Evolutionary conservation across 2,113 vertebrate genomes (phyloP).

Genomic region (Oreochromis spilurus): DNA sequence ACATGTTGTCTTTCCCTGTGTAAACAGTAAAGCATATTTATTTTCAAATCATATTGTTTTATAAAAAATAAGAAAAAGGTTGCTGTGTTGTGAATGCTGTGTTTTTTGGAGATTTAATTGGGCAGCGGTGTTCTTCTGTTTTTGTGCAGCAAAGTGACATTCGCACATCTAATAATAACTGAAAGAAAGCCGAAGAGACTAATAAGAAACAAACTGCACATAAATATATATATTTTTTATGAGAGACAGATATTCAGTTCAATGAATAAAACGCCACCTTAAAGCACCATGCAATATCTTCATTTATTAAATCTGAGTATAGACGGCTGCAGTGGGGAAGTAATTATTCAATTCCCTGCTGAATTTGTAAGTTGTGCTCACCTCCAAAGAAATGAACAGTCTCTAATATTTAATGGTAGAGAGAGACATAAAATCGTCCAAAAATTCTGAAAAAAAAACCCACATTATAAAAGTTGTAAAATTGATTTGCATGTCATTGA

Average conservation of each 20-base stretch:
- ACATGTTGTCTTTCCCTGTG: conserved; percentile 71
- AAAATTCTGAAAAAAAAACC: not conserved
- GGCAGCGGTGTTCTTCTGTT: not conserved
- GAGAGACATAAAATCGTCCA: not conserved
- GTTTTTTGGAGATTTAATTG: conserved; percentile 37
- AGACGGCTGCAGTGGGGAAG: not conserved
- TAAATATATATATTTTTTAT: not conserved
- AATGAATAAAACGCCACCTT: conserved; percentile 56
- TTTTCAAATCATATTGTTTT: conserved; percentile 79
- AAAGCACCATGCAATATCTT: conserved; percentile 35
- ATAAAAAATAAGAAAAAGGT: conserved; percentile 75
- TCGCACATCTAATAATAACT: not conserved
- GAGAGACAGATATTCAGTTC: conserved; percentile 16
- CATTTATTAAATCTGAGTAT: not conserved
- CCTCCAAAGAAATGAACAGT: not conserved
- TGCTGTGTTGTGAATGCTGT: conserved; percentile 69
- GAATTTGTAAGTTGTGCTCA: not conserved
- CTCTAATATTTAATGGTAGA: not conserved
- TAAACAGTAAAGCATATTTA: conserved; percentile 80
- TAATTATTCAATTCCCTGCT: not conserved
- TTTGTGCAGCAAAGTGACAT: not conserved
- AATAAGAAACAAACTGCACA: conserved; percentile 11
- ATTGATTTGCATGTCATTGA: not conserved
- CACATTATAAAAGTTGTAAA: not conserved
- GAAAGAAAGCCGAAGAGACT: not conserved